Conservation (phyloP, 2,113 vertebrate genomes). For the Malurus cyaneus region DNA sequence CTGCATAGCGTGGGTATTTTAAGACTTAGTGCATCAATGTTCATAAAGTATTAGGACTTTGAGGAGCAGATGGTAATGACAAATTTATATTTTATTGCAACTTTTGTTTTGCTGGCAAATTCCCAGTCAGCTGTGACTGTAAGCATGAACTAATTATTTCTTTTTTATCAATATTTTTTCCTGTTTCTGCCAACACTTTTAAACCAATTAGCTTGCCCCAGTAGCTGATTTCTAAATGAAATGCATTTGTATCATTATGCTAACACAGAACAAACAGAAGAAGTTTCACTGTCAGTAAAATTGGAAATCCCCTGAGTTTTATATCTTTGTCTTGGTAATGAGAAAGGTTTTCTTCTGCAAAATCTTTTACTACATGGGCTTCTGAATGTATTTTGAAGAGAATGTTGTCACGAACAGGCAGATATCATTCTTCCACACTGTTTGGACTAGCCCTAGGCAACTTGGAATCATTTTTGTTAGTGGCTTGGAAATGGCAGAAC, state of each 20-base stretch:
- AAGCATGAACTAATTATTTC: slow-evolving; percentile 14
- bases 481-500: neutral
- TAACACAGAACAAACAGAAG: neutral
- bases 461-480: neutral
- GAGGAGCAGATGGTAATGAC: slow-evolving; percentile 6
- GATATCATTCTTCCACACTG: neutral
- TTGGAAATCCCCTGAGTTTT: neutral
- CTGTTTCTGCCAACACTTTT: neutral
- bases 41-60: neutral
- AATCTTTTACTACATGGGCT: neutral
- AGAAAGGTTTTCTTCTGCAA: neutral
- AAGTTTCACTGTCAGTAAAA: neutral
- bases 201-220: neutral
- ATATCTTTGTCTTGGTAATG: neutral
- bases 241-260: neutral
- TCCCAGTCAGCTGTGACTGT: neutral
- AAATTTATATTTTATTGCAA: neutral
- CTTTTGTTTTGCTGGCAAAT: neutral
- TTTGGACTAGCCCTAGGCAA: neutral
- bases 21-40: neutral
- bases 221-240: neutral
- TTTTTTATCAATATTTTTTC: neutral
- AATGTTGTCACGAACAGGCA: neutral
- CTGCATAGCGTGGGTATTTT: neutral
- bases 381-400: neutral